Evolutionary conservation across 2,888 invertebrate genomes (phyloP).

Genomic region (Mechanitis messenoides): DNA sequence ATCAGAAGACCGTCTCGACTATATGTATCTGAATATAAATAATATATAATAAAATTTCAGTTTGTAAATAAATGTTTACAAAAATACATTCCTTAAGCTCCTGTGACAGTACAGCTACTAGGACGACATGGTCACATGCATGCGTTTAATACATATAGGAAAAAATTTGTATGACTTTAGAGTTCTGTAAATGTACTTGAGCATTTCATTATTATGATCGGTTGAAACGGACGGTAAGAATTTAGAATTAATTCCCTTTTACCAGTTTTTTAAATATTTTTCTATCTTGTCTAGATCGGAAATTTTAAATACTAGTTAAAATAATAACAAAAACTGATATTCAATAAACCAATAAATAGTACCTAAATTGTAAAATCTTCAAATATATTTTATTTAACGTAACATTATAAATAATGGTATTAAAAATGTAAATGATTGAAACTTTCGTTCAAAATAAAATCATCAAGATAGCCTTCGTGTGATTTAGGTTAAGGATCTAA

Average conservation of each 20-base stretch:
- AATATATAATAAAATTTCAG: slow-evolving; percentile 12
- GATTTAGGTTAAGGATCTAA: slow-evolving; percentile 42
- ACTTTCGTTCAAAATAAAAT: slow-evolving; percentile 11
- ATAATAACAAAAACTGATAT: neutral
- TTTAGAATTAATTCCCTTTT: slow-evolving; percentile 35
- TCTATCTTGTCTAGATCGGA: slow-evolving; percentile 5
- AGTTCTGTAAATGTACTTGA: slow-evolving; percentile 6
- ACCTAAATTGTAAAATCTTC: slow-evolving; percentile 57
- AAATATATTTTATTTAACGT: slow-evolving; percentile 55
- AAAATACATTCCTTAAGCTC: slow-evolving; percentile 20
- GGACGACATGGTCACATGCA: slow-evolving; percentile 38
- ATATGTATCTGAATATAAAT: slow-evolving; percentile 14
- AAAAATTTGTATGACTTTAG: slow-evolving; percentile 7
- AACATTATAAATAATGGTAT: slow-evolving; percentile 33
- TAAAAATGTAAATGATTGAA: slow-evolving; percentile 15
- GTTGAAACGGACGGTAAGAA: slow-evolving; percentile 50
- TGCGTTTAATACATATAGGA: slow-evolving; percentile 30
- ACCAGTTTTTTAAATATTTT: slow-evolving; percentile 21
- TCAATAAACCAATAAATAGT: slow-evolving; percentile 25
- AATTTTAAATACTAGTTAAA: neutral
- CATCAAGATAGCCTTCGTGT: slow-evolving; percentile 8
- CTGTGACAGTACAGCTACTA: slow-evolving; percentile 22
- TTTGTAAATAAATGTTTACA: slow-evolving; percentile 12
- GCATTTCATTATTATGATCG: slow-evolving; percentile 10
- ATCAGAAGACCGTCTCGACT: neutral